Conservation (phyloP, 2,888 invertebrate species). For the Hipparchia semele region DNA sequence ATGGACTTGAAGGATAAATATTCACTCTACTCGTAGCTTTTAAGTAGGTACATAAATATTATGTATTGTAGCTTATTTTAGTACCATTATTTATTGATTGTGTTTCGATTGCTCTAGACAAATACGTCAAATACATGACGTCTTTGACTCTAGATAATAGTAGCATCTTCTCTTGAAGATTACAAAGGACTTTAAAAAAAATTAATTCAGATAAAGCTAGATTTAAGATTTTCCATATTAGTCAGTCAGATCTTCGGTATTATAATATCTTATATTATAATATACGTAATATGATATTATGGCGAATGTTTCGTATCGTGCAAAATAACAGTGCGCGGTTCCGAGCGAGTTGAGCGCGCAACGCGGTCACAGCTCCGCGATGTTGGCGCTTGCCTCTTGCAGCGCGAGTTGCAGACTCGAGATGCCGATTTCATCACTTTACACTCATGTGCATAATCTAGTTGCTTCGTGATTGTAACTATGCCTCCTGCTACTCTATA, state of each 20-base stretch:
- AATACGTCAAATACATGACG: too few relatives aligned
- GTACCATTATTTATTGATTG: too few relatives aligned
- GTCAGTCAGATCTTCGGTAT: not conserved
- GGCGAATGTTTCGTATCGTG: slow-evolving; percentile 5
- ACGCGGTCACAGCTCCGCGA: slow-evolving; percentile 36
- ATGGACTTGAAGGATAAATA: slow-evolving; percentile 5
- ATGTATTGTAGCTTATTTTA: too few relatives aligned
- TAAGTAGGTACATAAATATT: too few relatives aligned
- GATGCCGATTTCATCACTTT: slow-evolving; percentile 8
- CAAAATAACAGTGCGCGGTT: slow-evolving; percentile 41
- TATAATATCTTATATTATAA: not conserved
- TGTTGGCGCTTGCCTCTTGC: slow-evolving; percentile 10
- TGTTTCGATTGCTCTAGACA: too few relatives aligned
- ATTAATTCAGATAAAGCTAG: too few relatives aligned
- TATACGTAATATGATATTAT: not conserved
- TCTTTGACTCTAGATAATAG: too few relatives aligned
- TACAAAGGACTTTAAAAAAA: too few relatives aligned
- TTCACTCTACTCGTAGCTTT: too few relatives aligned
- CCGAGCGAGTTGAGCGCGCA: slow-evolving; percentile 43
- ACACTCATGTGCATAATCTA: slow-evolving; percentile 1
- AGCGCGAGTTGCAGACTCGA: slow-evolving; percentile 2
- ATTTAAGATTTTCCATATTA: too few relatives aligned
- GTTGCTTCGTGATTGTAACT: not conserved
- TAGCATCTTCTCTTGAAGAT: too few relatives aligned
- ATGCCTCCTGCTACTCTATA: not conserved